Conservation (phyloP, 2,888 invertebrate genomes). For the Emmelina monodactyla region DNA sequence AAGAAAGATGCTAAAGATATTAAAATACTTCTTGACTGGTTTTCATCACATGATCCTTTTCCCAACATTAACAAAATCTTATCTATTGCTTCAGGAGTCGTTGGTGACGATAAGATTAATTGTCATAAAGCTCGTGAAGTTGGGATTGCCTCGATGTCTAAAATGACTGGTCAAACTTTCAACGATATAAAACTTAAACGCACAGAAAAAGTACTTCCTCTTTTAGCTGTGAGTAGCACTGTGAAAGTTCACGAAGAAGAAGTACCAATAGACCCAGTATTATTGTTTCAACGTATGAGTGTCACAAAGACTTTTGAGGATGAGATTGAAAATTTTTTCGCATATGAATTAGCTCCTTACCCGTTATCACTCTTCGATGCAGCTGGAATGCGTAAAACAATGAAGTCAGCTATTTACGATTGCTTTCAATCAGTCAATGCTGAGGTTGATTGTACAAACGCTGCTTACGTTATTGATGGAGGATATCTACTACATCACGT, state of each 20-base stretch:
- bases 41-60: no score
- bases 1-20: conserved; percentile 21
- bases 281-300: conserved; percentile 22
- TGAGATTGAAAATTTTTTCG: conserved; percentile 20
- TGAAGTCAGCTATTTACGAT: conserved; percentile 19
- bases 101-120: conserved; percentile 18
- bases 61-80: no score
- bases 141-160: no score
- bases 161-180: no score
- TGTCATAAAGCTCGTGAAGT: conserved; percentile 20
- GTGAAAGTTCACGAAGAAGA: conserved; percentile 19
- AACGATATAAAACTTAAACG: no score
- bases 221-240: conserved; percentile 12
- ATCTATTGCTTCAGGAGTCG: no score
- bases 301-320: conserved; percentile 19
- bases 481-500: no score
- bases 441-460: no score
- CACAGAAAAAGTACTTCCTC: conserved; percentile 23
- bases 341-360: conserved; percentile 19
- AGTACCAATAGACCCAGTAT: conserved; percentile 12
- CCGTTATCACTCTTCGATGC: conserved; percentile 20
- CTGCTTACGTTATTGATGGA: no score
- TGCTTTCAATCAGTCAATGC: conserved; percentile 17
- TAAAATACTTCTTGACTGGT: no score
- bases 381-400: conserved; percentile 17